Evolutionary conservation across 2,888 invertebrate species (phyloP).

Genomic region (Coleophora deauratella): DNA sequence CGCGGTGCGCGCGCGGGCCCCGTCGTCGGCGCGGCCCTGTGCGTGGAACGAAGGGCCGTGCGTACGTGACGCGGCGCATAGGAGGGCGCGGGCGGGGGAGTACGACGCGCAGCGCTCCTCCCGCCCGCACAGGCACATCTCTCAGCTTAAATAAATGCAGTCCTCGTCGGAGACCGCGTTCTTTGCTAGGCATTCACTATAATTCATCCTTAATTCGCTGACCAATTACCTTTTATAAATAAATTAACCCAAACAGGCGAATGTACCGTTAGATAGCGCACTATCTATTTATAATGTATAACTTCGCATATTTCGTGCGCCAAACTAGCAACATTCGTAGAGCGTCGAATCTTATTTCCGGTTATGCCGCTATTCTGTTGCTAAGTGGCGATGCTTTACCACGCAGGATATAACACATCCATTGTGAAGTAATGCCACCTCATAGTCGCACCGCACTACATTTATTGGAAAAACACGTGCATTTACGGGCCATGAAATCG

Average conservation of each 20-base stretch:
- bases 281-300: not conserved
- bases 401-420: constrained; percentile 18
- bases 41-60: constrained; percentile 44
- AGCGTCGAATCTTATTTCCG: constrained; percentile 47
- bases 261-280: constrained; percentile 29
- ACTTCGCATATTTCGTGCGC: no score
- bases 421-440: constrained; percentile 31
- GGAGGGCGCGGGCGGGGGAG: constrained; percentile 27
- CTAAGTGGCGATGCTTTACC: constrained; percentile 39
- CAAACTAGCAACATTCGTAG: constrained; percentile 26
- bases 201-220: constrained; percentile 24
- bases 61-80: constrained; percentile 55
- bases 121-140: constrained; percentile 42
- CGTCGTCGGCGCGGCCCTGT: no score
- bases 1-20: constrained; percentile 56
- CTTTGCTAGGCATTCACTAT: constrained; percentile 26
- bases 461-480: not conserved
- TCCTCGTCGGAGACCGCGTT: constrained; percentile 42
- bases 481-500: not conserved
- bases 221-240: constrained; percentile 31
- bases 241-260: constrained; percentile 26
- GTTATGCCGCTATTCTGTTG: constrained; percentile 53
- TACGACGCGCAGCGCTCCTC: constrained; percentile 29
- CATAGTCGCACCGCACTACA: constrained; percentile 8
- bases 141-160: constrained; percentile 48